A percentile compares a stretch with the other conserved stretches of the same genome.
These are phyloP conservation scores for Poecilia velifera DNA, from an alignment of 2,797 vertebrate genomes.

Conservation along the genomic window DNA sequence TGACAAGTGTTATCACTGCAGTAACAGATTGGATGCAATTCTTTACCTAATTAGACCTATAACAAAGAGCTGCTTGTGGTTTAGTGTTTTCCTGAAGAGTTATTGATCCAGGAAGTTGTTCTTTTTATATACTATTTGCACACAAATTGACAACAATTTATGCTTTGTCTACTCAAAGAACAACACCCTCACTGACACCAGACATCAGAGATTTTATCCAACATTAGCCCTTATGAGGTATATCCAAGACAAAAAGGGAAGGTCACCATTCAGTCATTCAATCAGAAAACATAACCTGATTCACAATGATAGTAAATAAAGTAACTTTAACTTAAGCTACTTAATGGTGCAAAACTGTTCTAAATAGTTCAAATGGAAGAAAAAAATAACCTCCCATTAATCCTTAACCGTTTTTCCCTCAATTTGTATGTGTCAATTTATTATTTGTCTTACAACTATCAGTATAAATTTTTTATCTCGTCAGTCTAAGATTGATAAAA, in stretches of 20 bases:
- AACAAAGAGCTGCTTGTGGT: background rate
- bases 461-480: background rate
- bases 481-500: background rate
- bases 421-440: background rate
- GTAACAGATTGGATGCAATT: background rate
- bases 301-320: background rate
- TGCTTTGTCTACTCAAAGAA: background rate
- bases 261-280: background rate
- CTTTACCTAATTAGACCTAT: background rate
- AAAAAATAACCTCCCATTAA: background rate
- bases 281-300: background rate
- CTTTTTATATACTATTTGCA: background rate
- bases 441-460: background rate
- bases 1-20: background rate
- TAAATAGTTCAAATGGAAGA: background rate
- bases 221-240: background rate
- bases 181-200: background rate
- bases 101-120: background rate
- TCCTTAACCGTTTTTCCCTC: background rate
- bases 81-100: background rate
- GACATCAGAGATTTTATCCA: background rate
- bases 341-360: background rate
- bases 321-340: background rate
- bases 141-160: background rate
- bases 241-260: background rate